phyloP scores from a whole-genome alignment of 2,797 vertebrate species.

The Cygnus olor region DNA sequence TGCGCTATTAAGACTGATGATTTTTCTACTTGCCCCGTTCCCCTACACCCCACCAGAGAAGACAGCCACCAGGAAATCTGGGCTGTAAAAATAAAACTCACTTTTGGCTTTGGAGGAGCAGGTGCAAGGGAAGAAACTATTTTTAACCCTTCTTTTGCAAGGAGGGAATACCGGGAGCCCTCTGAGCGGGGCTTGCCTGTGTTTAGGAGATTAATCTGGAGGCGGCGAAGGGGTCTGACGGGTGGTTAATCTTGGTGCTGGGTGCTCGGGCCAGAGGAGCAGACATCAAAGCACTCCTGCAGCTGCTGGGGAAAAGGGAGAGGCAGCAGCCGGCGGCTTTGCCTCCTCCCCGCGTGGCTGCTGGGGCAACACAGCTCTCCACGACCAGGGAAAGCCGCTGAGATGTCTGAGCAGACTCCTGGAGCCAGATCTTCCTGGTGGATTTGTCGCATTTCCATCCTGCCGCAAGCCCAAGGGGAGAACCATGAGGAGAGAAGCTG shows the following conservation, averaged over 20 bases:
- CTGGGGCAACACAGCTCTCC: background rate
- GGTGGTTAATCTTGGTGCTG: conserved; percentile 23
- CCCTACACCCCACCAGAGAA: background rate
- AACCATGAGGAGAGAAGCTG: background rate
- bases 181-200: background rate
- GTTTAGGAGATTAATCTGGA: conserved; percentile 33
- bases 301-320: conserved; percentile 16
- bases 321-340: background rate
- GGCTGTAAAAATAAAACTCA: conserved; percentile 10
- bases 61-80: background rate
- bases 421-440: background rate
- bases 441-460: background rate
- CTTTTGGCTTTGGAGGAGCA: background rate
- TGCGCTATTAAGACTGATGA: rapidly evolving
- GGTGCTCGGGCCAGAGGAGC: background rate
- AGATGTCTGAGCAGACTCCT: background rate
- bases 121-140: conserved; percentile 9
- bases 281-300: conserved; percentile 52
- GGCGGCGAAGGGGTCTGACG: background rate
- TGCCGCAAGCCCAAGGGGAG: background rate
- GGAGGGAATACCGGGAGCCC: background rate
- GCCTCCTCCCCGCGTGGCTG: background rate
- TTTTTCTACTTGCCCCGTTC: background rate
- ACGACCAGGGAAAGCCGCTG: background rate
- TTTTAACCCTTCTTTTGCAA: conserved; percentile 15